These are phyloP conservation scores for Pavo muticus DNA, from an alignment of 2,113 vertebrate species.

Conservation along the genomic window DNA sequence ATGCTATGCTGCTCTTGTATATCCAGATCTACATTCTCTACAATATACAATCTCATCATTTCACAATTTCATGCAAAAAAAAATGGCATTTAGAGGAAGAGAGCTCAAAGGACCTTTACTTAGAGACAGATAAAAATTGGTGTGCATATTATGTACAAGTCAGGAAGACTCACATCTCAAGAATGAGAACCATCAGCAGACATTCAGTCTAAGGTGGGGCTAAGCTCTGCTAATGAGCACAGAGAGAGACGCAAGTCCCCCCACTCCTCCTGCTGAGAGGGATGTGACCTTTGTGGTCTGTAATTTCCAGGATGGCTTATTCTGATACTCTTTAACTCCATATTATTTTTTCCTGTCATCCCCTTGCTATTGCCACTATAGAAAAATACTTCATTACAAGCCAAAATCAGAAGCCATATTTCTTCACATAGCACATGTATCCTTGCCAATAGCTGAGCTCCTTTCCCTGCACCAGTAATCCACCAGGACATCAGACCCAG, in stretches of 20 bases:
- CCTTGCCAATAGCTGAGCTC: neutral
- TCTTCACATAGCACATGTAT: neutral
- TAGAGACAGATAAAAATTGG: neutral
- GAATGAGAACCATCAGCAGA: neutral
- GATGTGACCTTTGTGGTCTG: fast-evolving
- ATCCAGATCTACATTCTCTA: neutral
- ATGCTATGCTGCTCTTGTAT: neutral
- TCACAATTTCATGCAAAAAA: neutral
- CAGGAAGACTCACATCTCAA: neutral
- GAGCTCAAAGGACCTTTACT: neutral
- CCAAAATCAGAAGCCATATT: neutral
- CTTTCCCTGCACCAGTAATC: neutral
- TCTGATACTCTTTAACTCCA: neutral
- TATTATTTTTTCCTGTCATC: neutral
- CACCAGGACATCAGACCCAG: neutral
- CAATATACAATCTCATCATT: neutral
- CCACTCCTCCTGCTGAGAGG: neutral
- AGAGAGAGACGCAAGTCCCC: neutral
- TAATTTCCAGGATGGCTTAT: neutral
- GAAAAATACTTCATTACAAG: neutral
- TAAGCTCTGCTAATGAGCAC: neutral
- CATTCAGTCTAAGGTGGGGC: neutral
- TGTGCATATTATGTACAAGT: neutral
- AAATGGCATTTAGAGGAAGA: neutral
- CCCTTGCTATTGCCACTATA: neutral